Evolutionary conservation across 1,140 invertebrate species (phyloP).

Genomic region (Scaptomyza hsui): DNA sequence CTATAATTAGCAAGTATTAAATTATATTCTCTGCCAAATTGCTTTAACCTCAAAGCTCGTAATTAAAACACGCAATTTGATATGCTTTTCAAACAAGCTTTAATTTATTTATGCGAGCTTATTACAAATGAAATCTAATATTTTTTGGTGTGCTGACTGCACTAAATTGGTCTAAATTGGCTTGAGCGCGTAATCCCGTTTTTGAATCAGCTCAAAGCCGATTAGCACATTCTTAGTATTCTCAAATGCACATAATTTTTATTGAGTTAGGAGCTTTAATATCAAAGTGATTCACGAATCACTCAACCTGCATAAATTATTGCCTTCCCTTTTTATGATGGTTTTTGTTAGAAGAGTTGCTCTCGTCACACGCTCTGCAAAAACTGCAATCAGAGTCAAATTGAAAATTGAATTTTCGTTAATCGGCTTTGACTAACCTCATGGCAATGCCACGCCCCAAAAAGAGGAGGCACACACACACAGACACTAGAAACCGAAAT

Average conservation of each 20-base stretch:
- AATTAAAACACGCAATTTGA: neutral
- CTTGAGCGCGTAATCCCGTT: neutral
- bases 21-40: too few relatives aligned
- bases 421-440: conserved; percentile 73
- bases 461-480: neutral
- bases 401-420: conserved; percentile 78
- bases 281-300: conserved; percentile 42
- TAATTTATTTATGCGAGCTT: neutral
- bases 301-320: conserved; percentile 63
- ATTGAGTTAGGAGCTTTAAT: conserved; percentile 12
- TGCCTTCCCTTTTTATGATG: conserved; percentile 32
- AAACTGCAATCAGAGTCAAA: conserved; percentile 76
- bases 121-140: neutral
- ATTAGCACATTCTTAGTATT: neutral
- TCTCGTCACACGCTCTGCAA: neutral
- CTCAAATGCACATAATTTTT: conserved; percentile 10
- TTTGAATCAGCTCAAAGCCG: neutral
- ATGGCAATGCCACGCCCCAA: conserved; percentile 44
- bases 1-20: too few relatives aligned
- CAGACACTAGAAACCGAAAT: conserved; percentile 3
- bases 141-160: neutral
- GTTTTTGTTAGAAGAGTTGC: neutral
- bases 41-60: too few relatives aligned
- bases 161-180: neutral
- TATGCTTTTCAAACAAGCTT: neutral